phyloP scores from a whole-genome alignment of 2,888 invertebrate genomes.

The Bugula neritina region DNA sequence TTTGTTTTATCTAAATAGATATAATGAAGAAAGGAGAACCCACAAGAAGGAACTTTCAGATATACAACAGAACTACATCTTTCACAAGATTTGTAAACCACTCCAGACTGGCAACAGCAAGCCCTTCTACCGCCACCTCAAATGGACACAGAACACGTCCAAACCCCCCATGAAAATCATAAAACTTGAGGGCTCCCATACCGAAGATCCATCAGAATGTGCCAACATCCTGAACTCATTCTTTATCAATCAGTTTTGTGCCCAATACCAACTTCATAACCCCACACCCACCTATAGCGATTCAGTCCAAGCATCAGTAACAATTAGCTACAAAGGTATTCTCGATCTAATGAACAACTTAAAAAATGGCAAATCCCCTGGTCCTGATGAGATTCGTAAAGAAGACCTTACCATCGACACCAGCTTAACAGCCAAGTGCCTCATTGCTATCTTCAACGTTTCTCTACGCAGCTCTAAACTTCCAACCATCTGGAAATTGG shows the following conservation, averaged over 20 bases:
- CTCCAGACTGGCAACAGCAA: slow-evolving; percentile 8
- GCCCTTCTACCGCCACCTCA: not conserved
- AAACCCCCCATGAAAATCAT: slow-evolving; percentile 4
- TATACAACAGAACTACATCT: not conserved
- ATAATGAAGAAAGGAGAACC: not conserved
- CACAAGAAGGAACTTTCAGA: not conserved
- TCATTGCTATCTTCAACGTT: slow-evolving; percentile 31
- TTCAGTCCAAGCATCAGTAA: not conserved
- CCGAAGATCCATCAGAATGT: not conserved
- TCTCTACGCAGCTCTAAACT: slow-evolving; percentile 28
- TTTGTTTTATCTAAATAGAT: not conserved
- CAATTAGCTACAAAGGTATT: not conserved
- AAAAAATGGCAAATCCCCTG: slow-evolving; percentile 7
- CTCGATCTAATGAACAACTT: not conserved
- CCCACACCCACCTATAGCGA: not conserved
- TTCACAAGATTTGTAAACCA: not conserved
- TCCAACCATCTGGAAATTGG: slow-evolving; percentile 32
- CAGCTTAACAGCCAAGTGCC: not conserved
- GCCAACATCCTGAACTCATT: not conserved
- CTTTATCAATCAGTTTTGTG: slow-evolving; percentile 2
- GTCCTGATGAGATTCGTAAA: slow-evolving; percentile 8
- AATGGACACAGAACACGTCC: not conserved
- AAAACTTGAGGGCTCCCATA: not conserved
- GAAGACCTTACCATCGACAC: not conserved
- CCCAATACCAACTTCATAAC: not conserved